Percentiles rank a stretch among this genome's conserved stretches.
Evolutionary conservation across 2,113 vertebrate species (phyloP).

Genomic region (Fregata magnificens): DNA sequence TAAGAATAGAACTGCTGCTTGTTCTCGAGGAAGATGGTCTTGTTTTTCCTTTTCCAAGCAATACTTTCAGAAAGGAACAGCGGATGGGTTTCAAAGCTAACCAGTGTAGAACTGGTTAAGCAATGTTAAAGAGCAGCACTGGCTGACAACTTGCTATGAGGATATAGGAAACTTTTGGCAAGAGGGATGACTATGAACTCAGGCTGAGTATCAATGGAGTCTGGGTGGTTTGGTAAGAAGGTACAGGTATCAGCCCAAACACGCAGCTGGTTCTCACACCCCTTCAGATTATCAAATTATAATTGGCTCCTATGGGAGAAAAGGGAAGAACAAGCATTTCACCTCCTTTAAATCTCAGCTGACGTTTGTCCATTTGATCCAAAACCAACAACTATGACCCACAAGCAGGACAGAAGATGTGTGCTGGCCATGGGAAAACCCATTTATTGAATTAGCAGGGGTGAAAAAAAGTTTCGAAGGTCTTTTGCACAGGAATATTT

Average conservation of each 20-base stretch:
- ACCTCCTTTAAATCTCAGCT: not conserved
- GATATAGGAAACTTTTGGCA: not conserved
- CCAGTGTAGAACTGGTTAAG: not conserved
- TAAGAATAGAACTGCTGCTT: not conserved
- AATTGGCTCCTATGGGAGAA: not conserved
- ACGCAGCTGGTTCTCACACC: not conserved
- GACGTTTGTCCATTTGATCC: not conserved
- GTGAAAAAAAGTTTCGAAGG: not conserved
- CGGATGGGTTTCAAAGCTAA: not conserved
- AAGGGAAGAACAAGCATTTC: not conserved
- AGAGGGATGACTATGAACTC: not conserved
- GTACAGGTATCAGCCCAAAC: not conserved
- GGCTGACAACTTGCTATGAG: not conserved
- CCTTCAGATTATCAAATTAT: not conserved
- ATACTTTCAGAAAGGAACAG: not conserved
- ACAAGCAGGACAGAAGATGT: not conserved
- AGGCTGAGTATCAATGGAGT: not conserved
- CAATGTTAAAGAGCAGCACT: not conserved
- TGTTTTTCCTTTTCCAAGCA: not conserved
- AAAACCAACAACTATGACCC: not conserved
- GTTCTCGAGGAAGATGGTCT: not conserved
- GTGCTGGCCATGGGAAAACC: not conserved
- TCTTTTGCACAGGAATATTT: not conserved
- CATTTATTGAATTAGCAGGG: not conserved
- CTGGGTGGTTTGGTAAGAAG: not conserved